Conservation (phyloP, 2,797 vertebrate genomes). For the Melanotaenia maccullochi region DNA sequence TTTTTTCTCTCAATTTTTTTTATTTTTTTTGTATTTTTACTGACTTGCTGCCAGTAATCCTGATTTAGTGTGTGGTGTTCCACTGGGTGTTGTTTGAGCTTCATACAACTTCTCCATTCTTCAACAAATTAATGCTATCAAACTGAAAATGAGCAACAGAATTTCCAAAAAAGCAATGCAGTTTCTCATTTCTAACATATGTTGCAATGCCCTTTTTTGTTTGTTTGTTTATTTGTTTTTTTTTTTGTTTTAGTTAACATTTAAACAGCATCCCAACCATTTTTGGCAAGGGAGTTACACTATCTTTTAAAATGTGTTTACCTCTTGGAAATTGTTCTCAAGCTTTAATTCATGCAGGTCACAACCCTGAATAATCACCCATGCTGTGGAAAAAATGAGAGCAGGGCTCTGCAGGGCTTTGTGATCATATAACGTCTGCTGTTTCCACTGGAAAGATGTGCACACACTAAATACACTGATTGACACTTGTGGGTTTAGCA, state of each 20-base stretch:
- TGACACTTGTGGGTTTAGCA: slow-evolving; percentile 30
- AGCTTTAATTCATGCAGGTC: slow-evolving; percentile 38
- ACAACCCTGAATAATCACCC: slow-evolving; percentile 40
- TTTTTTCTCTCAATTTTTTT: no score
- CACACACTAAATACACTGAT: slow-evolving; percentile 8
- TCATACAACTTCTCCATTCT: not conserved
- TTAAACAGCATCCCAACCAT: not conserved
- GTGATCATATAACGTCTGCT: slow-evolving; percentile 38
- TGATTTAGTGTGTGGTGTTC: not conserved
- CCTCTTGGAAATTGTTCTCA: slow-evolving; percentile 10
- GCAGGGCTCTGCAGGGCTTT: slow-evolving; percentile 30
- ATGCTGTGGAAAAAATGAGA: slow-evolving; percentile 51
- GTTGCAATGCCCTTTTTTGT: no score
- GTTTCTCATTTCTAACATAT: no score
- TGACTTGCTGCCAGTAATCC: not conserved
- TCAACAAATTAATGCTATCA: not conserved
- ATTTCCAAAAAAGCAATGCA: not conserved
- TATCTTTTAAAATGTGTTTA: slow-evolving; percentile 6
- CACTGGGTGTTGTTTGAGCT: not conserved
- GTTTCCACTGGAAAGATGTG: slow-evolving; percentile 62
- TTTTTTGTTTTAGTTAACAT: no score
- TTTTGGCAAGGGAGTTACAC: not conserved
- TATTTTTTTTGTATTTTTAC: not conserved
- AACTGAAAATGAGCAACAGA: not conserved
- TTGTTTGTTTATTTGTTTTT: no score